These are phyloP conservation scores for Asobara japonica DNA, from an alignment of 1,140 invertebrate species.

Conservation along the genomic window DNA sequence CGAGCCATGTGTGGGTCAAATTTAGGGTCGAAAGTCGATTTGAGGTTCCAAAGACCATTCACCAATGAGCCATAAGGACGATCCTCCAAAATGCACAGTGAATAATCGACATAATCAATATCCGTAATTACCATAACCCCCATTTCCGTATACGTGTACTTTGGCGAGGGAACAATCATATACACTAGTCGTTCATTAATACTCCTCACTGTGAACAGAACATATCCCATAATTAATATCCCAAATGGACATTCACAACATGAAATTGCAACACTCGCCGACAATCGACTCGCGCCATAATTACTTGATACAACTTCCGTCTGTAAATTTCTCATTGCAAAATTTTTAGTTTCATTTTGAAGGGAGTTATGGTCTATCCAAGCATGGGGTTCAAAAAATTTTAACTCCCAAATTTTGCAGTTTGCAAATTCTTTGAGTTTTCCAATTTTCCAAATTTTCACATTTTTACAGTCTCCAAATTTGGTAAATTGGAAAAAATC, in stretches of 20 bases:
- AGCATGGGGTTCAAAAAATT: too few relatives aligned
- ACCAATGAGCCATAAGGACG: too few relatives aligned
- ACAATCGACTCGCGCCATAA: background rate
- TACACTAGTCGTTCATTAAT: conserved; percentile 2
- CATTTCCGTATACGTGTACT: background rate
- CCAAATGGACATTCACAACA: background rate
- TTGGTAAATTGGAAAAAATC: too few relatives aligned
- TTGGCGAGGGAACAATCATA: background rate
- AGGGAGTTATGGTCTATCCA: too few relatives aligned
- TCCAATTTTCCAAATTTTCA: too few relatives aligned
- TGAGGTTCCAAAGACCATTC: too few relatives aligned
- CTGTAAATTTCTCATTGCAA: background rate
- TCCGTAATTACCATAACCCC: background rate
- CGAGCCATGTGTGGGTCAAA: too few relatives aligned
- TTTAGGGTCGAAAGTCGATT: too few relatives aligned
- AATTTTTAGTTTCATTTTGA: too few relatives aligned
- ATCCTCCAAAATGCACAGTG: background rate
- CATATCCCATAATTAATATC: conserved; percentile 10
- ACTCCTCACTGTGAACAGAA: background rate
- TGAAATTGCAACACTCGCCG: background rate
- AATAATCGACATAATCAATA: background rate
- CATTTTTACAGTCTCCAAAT: too few relatives aligned
- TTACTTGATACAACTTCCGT: background rate
- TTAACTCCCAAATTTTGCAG: too few relatives aligned
- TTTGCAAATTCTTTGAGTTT: too few relatives aligned